phyloP scores from a whole-genome alignment of 2,888 invertebrate species.

The Dendrolimus pini region DNA sequence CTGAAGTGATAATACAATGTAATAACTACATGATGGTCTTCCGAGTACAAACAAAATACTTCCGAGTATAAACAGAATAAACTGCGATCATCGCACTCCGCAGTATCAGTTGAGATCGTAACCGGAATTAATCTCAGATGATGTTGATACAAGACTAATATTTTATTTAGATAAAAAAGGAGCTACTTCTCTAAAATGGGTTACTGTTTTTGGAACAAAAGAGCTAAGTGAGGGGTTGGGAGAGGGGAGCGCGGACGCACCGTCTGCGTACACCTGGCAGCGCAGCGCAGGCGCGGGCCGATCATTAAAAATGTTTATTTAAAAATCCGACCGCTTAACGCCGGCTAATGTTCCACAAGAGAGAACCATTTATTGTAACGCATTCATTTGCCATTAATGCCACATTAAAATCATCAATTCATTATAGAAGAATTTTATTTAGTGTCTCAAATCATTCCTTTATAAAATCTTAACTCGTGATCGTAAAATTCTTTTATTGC shows the following conservation, averaged over 20 bases:
- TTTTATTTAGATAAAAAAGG: conserved; percentile 9
- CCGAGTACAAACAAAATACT: too few species aligned
- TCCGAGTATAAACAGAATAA: too few species aligned
- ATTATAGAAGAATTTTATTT: too few species aligned
- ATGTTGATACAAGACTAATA: background rate
- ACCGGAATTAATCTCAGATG: too few species aligned
- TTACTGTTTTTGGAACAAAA: conserved; percentile 72
- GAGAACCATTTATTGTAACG: conserved; percentile 31
- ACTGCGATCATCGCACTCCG: too few species aligned
- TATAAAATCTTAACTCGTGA: too few species aligned
- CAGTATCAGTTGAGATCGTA: too few species aligned
- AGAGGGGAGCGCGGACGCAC: conserved; percentile 42
- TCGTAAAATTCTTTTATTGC: too few species aligned
- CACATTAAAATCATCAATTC: too few species aligned
- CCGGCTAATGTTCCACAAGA: conserved; percentile 34
- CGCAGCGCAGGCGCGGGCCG: conserved; percentile 52
- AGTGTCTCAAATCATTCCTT: background rate
- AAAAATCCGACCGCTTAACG: conserved; percentile 75
- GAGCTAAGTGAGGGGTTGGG: conserved; percentile 36
- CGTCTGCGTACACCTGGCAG: conserved; percentile 71
- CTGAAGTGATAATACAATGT: too few species aligned
- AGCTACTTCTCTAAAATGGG: conserved; percentile 36
- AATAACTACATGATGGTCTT: too few species aligned
- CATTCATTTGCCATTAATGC: conserved; percentile 5
- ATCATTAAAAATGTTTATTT: conserved; percentile 78